Conservation (phyloP, 1,140 invertebrate species). For the Elymnias hypermnestra region DNA sequence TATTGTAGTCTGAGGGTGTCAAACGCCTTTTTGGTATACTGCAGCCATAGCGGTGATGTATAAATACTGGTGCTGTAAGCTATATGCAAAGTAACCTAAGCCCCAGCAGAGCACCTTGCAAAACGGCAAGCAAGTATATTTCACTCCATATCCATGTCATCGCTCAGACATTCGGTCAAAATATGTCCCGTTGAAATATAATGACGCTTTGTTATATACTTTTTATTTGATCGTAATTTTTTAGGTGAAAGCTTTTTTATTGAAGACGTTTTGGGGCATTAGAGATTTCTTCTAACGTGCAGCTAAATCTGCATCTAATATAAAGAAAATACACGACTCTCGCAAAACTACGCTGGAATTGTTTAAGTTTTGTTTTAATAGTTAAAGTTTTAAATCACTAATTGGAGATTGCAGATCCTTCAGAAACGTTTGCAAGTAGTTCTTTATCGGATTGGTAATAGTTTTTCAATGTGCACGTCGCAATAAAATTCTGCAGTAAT, state of each 20-base stretch:
- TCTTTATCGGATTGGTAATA: slow-evolving; percentile 70
- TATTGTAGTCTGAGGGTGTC: too few relatives aligned
- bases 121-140: too few relatives aligned
- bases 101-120: too few relatives aligned
- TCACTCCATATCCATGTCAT: too few relatives aligned
- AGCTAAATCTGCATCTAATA: slow-evolving; percentile 67
- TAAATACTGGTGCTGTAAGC: too few relatives aligned
- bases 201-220: slow-evolving; percentile 79
- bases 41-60: too few relatives aligned
- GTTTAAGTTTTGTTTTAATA: slow-evolving; percentile 63
- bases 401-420: slow-evolving; percentile 58
- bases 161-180: too few relatives aligned
- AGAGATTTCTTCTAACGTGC: slow-evolving; percentile 64
- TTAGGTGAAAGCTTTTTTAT: slow-evolving; percentile 69
- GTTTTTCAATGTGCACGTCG: slow-evolving; percentile 71
- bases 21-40: too few relatives aligned
- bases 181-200: too few relatives aligned
- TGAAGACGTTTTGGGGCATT: slow-evolving; percentile 60
- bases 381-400: slow-evolving; percentile 66
- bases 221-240: slow-evolving; percentile 71
- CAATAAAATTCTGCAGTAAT: slow-evolving; percentile 78
- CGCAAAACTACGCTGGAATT: slow-evolving; percentile 61
- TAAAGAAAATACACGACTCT: slow-evolving; percentile 67
- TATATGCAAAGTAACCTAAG: too few relatives aligned
- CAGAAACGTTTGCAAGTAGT: slow-evolving; percentile 71